A percentile compares a stretch with the other conserved stretches of the same genome.
Conservation (phyloP, 2,888 invertebrate species). For the Euproctis similis region DNA sequence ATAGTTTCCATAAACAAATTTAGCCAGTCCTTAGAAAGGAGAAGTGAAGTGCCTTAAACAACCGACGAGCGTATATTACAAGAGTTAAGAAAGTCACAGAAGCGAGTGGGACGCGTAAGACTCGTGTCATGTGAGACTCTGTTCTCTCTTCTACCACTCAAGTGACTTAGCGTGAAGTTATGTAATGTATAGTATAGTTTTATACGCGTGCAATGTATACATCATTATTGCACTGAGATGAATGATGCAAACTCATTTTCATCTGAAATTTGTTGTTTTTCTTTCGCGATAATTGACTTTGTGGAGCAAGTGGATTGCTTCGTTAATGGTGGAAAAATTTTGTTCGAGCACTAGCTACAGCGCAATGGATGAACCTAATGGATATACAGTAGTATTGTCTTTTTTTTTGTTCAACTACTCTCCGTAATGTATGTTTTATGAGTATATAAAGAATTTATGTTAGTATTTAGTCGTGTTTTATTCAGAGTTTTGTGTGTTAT, state of each 20-base stretch:
- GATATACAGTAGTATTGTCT: slow-evolving; percentile 9
- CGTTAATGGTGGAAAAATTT: slow-evolving; percentile 35
- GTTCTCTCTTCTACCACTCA: too few species aligned
- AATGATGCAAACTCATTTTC: slow-evolving; percentile 55
- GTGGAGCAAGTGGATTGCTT: slow-evolving; percentile 30
- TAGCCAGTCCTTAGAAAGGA: too few species aligned
- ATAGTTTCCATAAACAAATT: too few species aligned
- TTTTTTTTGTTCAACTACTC: slow-evolving; percentile 7
- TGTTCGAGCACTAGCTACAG: slow-evolving; percentile 23
- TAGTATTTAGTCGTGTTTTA: slow-evolving; percentile 18
- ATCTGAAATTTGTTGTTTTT: slow-evolving; percentile 49
- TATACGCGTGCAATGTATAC: slow-evolving; percentile 11
- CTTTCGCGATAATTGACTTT: slow-evolving; percentile 35
- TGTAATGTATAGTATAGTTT: too few species aligned
- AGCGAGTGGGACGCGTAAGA: too few species aligned
- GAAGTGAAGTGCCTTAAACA: too few species aligned
- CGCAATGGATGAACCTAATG: slow-evolving; percentile 17
- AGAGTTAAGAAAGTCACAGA: too few species aligned
- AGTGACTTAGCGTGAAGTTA: too few species aligned
- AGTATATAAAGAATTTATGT: slow-evolving; percentile 14
- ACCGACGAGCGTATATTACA: too few species aligned
- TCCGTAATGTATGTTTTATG: slow-evolving; percentile 13
- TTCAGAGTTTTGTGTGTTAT: slow-evolving; percentile 6
- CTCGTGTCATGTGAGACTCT: too few species aligned
- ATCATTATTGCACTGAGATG: slow-evolving; percentile 29